Percentiles rank a stretch among this genome's conserved stretches.
phyloP scores from a whole-genome alignment of 2,113 vertebrate genomes.

The Siniperca knerii region DNA sequence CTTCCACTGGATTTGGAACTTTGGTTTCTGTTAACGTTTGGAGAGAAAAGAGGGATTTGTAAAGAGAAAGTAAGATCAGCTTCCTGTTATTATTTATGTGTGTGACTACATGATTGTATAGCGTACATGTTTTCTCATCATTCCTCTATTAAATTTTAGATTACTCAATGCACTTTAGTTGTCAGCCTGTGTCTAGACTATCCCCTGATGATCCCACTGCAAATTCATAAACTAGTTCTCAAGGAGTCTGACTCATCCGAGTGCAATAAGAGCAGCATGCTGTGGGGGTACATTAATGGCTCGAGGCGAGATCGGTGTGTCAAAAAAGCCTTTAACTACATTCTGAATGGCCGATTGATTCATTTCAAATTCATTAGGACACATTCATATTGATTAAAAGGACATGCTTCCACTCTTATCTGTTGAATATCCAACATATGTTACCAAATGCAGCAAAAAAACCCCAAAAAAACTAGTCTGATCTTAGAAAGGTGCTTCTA shows the following conservation, averaged over 20 bases:
- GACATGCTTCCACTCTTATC: conserved; percentile 1
- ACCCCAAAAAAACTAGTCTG: neutral
- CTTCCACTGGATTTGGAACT: conserved; percentile 97
- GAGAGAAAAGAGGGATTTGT: conserved; percentile 11
- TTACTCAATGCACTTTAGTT: conserved; percentile 36
- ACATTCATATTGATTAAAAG: conserved; percentile 62
- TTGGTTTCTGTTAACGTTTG: conserved; percentile 88
- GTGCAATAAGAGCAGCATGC: conserved; percentile 31
- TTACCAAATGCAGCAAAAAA: neutral
- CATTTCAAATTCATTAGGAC: conserved; percentile 63
- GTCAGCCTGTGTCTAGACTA: conserved; percentile 55
- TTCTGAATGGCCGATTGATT: conserved; percentile 54
- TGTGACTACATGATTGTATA: neutral
- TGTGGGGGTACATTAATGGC: conserved; percentile 41
- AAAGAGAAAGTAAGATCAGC: conserved; percentile 3
- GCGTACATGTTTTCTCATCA: neutral
- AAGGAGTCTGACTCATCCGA: conserved; percentile 71
- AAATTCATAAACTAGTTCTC: conserved; percentile 42
- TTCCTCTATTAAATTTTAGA: conserved; percentile 17
- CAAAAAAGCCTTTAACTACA: conserved; percentile 51
- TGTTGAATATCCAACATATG: neutral
- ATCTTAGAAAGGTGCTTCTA: conserved; percentile 26
- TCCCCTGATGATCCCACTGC: conserved; percentile 40
- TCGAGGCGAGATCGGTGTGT: conserved; percentile 40
- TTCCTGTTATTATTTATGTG: neutral